These are phyloP conservation scores for Enoplosus armatus DNA, from an alignment of 2,797 vertebrate genomes.

Conservation along the genomic window DNA sequence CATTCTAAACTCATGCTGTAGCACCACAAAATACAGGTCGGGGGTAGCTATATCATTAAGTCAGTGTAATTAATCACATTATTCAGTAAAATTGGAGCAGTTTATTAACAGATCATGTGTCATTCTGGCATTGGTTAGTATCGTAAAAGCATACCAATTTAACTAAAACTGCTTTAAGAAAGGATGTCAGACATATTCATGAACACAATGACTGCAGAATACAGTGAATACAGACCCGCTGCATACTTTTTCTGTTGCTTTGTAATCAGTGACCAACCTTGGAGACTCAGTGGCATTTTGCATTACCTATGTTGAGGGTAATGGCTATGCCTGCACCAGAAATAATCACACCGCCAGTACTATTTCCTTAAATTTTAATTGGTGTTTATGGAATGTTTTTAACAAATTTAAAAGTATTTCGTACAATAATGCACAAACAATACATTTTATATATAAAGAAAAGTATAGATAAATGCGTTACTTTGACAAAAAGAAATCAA, in stretches of 20 bases:
- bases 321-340: slow-evolving; percentile 8
- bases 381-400: no score
- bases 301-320: slow-evolving; percentile 19
- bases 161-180: not conserved
- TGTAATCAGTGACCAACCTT: slow-evolving; percentile 23
- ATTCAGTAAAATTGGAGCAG: not conserved
- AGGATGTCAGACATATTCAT: not conserved
- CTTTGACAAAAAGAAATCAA: not conserved
- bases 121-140: not conserved
- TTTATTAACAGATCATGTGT: not conserved
- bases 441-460: not conserved
- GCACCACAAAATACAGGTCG: slow-evolving; percentile 22
- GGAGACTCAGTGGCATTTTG: slow-evolving; percentile 13
- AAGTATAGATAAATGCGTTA: not conserved
- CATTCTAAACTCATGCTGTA: slow-evolving; percentile 7
- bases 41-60: not conserved
- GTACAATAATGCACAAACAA: not conserved
- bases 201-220: slow-evolving; percentile 12
- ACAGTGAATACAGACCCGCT: not conserved
- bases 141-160: slow-evolving; percentile 10
- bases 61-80: not conserved
- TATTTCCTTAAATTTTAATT: slow-evolving; percentile 2
- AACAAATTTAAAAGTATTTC: not conserved
- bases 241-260: slow-evolving; percentile 7
- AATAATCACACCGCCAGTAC: not conserved